A percentile compares a stretch with the other conserved stretches of the same genome.
These are phyloP conservation scores for Vespertilio murinus DNA, from an alignment of 2,797 vertebrate species.

Conservation along the genomic window DNA sequence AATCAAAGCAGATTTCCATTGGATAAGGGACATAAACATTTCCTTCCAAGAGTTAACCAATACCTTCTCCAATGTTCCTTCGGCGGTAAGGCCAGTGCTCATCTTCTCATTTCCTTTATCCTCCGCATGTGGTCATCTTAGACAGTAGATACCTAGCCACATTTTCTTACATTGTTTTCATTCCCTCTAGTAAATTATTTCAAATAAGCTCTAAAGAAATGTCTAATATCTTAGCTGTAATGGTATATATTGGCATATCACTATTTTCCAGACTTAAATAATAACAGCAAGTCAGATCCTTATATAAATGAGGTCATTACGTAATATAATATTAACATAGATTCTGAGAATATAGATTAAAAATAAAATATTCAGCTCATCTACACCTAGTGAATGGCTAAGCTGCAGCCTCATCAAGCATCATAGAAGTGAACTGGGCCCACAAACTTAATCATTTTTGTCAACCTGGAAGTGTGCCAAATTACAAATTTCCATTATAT, in stretches of 20 bases:
- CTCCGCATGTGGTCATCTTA: neutral
- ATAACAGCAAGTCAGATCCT: neutral
- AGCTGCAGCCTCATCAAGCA: neutral
- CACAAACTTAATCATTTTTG: neutral
- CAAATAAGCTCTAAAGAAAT: neutral
- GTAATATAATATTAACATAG: neutral
- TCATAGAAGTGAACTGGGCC: neutral
- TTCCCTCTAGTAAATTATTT: neutral
- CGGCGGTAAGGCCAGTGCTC: neutral
- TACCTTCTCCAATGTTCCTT: neutral
- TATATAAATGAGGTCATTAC: neutral
- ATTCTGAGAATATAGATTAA: neutral
- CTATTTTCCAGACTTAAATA: neutral
- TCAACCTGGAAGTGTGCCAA: accelerated
- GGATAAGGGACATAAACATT: neutral
- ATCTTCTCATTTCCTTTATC: neutral
- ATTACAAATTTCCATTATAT: neutral
- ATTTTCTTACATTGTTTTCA: neutral
- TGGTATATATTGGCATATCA: neutral
- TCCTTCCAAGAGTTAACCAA: neutral
- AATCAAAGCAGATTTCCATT: neutral
- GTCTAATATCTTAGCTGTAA: neutral
- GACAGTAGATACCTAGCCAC: neutral
- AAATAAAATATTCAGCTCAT: neutral
- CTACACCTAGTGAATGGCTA: neutral